phyloP scores from a whole-genome alignment of 1,140 invertebrate species.

The Heliothis virescens region DNA sequence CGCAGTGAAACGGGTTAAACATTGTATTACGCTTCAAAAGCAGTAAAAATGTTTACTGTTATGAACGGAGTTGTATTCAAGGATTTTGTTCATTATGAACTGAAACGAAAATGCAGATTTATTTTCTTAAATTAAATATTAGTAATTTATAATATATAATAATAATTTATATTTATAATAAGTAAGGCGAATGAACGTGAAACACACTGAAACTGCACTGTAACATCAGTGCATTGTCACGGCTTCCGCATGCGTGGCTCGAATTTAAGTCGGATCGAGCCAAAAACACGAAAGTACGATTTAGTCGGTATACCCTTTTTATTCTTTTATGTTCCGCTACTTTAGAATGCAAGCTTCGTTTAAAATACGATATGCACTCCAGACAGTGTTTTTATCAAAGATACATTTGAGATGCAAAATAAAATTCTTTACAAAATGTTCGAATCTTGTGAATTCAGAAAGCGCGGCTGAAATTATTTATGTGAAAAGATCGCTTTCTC shows the following conservation, averaged over 20 bases:
- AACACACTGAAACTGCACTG: conserved; percentile 27
- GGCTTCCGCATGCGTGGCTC: conserved; percentile 64
- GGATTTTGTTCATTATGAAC: conserved; percentile 30
- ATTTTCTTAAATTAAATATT: conserved; percentile 12
- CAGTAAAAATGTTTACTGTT: conserved; percentile 41
- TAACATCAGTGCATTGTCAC: conserved; percentile 64
- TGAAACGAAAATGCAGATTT: conserved; percentile 5
- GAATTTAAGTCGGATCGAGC: conserved; percentile 49
- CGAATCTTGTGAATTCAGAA: conserved; percentile 34
- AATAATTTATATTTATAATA: too few relatives aligned
- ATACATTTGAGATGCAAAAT: conserved; percentile 58
- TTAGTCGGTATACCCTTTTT: conserved; percentile 56
- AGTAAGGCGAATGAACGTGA: background rate
- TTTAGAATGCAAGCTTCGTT: conserved; percentile 61
- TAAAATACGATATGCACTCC: conserved; percentile 61
- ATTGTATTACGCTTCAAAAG: conserved; percentile 33
- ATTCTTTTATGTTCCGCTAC: conserved; percentile 56
- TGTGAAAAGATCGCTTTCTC: conserved; percentile 44
- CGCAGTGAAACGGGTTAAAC: conserved; percentile 38
- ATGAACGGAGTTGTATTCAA: background rate
- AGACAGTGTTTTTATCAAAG: conserved; percentile 58
- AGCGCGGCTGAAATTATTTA: conserved; percentile 49
- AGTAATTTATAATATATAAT: too few relatives aligned
- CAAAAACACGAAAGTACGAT: conserved; percentile 67
- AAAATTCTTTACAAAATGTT: conserved; percentile 46